Conservation (phyloP, 2,797 vertebrate genomes). For the Trichosurus vulpecula region DNA sequence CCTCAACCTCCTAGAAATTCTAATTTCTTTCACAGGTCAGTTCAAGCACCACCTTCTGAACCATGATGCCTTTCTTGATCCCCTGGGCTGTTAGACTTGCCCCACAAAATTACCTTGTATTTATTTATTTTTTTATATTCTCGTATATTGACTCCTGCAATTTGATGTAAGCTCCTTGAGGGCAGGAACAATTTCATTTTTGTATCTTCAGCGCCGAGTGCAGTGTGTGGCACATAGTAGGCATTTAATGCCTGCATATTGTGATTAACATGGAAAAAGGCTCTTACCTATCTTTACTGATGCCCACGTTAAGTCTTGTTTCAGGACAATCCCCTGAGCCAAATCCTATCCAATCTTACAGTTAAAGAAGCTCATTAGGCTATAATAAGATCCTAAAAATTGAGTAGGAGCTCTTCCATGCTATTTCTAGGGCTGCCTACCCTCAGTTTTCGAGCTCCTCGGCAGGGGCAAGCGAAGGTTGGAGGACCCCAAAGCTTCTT, state of each 20-base stretch:
- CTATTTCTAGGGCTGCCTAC: not conserved
- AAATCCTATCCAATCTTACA: not conserved
- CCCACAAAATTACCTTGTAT: not conserved
- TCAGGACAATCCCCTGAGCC: not conserved
- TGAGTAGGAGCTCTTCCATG: not conserved
- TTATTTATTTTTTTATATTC: not conserved
- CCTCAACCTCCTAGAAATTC: not conserved
- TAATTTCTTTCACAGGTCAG: not conserved
- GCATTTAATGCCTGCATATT: not conserved
- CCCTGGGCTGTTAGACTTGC: not conserved
- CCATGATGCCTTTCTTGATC: not conserved
- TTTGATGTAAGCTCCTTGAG: not conserved
- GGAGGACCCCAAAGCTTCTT: not conserved
- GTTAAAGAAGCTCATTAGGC: not conserved
- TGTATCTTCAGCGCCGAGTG: not conserved
- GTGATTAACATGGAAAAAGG: not conserved
- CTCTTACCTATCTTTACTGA: not conserved
- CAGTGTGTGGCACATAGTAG: not conserved
- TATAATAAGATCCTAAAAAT: slow-evolving; percentile 32
- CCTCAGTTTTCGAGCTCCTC: not conserved
- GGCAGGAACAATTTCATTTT: not conserved
- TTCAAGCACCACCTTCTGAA: not conserved
- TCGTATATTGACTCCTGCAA: not conserved
- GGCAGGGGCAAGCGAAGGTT: not conserved
- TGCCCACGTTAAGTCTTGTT: not conserved